These are phyloP conservation scores for Lochmaea crataegi DNA, from an alignment of 2,888 invertebrate genomes.

Conservation along the genomic window DNA sequence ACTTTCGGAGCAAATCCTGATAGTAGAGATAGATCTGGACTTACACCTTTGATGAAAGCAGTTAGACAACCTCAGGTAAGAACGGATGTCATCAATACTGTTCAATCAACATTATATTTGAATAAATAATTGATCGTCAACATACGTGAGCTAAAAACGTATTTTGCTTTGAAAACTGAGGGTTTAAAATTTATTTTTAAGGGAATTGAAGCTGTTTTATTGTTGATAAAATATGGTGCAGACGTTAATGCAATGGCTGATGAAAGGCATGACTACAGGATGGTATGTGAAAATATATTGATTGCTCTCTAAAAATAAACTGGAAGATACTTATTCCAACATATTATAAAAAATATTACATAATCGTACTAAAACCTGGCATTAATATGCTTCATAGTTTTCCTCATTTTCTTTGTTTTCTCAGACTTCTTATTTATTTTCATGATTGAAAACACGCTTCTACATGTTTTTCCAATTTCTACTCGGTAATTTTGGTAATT, in stretches of 20 bases:
- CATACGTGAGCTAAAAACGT: no score
- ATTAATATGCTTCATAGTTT: no score
- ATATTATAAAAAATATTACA: neutral
- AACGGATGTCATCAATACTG: neutral
- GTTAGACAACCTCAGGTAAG: constrained; percentile 78
- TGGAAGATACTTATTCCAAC: no score
- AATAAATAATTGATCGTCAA: no score
- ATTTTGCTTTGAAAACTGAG: neutral
- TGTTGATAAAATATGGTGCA: constrained; percentile 84
- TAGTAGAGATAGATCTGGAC: constrained; percentile 85
- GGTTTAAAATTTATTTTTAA: constrained; percentile 60
- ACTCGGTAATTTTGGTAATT: no score
- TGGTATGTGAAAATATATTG: constrained; percentile 64
- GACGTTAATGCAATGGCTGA: constrained; percentile 89
- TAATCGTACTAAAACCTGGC: neutral
- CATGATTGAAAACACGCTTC: no score
- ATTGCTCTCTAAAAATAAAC: neutral
- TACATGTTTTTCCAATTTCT: no score
- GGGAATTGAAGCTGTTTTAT: constrained; percentile 80
- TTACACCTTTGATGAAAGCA: constrained; percentile 93
- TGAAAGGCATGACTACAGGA: constrained; percentile 86
- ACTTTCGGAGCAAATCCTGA: constrained; percentile 90
- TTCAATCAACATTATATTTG: no score
- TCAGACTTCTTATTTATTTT: no score
- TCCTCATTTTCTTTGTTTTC: no score